phyloP scores from a whole-genome alignment of 2,888 invertebrate genomes.

The Leptura quadrifasciata region DNA sequence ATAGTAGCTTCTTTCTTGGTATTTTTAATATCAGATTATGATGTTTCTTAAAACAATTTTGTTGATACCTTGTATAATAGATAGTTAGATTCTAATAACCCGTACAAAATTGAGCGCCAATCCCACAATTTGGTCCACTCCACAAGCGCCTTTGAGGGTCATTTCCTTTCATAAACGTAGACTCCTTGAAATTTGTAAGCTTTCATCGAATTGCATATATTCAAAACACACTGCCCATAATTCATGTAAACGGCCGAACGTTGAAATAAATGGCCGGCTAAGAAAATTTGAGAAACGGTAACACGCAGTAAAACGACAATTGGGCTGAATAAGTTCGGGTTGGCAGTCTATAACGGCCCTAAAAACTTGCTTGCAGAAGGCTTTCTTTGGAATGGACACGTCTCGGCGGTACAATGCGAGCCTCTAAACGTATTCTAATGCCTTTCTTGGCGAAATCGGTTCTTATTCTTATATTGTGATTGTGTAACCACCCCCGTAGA shows the following conservation, averaged over 20 bases:
- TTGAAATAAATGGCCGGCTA: constrained; percentile 56
- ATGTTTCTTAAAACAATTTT: no score
- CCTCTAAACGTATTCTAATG: constrained; percentile 70
- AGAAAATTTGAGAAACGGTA: constrained; percentile 63
- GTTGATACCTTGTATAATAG: no score
- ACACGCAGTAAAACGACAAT: constrained; percentile 65
- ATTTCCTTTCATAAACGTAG: constrained; percentile 38
- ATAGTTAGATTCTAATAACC: neutral
- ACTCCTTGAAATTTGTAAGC: constrained; percentile 61
- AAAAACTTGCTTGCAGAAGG: constrained; percentile 27
- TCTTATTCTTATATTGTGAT: constrained; percentile 71
- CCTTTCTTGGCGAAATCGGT: constrained; percentile 70
- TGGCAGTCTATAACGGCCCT: constrained; percentile 39
- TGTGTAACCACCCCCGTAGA: constrained; percentile 74
- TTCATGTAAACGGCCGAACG: constrained; percentile 64
- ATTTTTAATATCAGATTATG: no score
- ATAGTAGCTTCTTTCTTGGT: no score
- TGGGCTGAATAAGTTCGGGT: constrained; percentile 54
- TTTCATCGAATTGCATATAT: constrained; percentile 60
- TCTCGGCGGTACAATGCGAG: constrained; percentile 61
- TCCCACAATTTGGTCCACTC: constrained; percentile 42
- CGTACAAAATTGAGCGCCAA: constrained; percentile 36
- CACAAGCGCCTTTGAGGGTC: constrained; percentile 32
- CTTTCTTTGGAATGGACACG: constrained; percentile 20
- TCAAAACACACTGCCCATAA: constrained; percentile 62